These are phyloP conservation scores for Synergus gifuensis DNA, from an alignment of 2,888 invertebrate species.

Conservation along the genomic window DNA sequence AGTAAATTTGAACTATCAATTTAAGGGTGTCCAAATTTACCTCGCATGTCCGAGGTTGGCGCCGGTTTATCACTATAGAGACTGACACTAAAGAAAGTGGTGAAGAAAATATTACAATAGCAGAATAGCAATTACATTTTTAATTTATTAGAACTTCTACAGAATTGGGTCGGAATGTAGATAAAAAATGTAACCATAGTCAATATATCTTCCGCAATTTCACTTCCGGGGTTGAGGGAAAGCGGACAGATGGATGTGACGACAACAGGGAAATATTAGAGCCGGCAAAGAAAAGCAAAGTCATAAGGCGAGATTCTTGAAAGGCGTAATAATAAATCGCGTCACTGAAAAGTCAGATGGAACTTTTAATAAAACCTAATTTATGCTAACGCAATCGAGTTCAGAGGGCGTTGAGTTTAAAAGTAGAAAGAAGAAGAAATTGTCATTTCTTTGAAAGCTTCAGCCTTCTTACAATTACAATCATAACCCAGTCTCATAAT, in stretches of 20 bases:
- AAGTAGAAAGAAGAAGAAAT: background rate
- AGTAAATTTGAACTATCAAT: too few species aligned
- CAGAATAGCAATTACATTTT: too few species aligned
- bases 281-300: background rate
- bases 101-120: too few species aligned
- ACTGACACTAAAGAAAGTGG: too few species aligned
- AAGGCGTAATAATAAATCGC: conserved; percentile 6
- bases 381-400: conserved; percentile 15
- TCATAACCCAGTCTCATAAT: background rate
- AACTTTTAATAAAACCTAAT: conserved; percentile 8
- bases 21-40: too few species aligned
- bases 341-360: background rate
- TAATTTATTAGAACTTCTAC: too few species aligned
- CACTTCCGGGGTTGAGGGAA: background rate
- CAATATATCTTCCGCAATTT: background rate
- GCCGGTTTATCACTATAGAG: too few species aligned
- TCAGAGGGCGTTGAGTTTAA: conserved; percentile 1
- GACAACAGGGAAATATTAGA: conserved; percentile 15
- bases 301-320: background rate
- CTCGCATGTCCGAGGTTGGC: too few species aligned
- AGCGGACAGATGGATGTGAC: background rate
- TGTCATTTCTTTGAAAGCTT: background rate
- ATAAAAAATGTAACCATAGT: background rate
- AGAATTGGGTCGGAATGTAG: too few species aligned
- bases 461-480: background rate